phyloP scores from a whole-genome alignment of 1,140 invertebrate species.

The Druon quercuslanigerum region DNA sequence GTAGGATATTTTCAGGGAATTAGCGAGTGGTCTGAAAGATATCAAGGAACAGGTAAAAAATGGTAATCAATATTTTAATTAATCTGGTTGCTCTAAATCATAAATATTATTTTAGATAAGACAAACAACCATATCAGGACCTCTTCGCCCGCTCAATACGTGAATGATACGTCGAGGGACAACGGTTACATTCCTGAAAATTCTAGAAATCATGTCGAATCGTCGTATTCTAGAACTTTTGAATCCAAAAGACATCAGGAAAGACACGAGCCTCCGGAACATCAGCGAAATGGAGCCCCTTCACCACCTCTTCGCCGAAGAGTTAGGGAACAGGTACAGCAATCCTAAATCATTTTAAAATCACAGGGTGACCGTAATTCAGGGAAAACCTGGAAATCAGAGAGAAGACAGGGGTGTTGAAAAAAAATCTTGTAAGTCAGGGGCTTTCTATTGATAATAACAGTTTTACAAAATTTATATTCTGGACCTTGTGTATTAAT shows the following conservation, averaged over 20 bases:
- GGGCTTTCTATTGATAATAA: too few relatives aligned
- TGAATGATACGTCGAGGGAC: conserved; percentile 47
- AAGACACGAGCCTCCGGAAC: conserved; percentile 58
- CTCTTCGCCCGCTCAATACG: conserved; percentile 56
- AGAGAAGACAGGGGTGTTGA: too few relatives aligned
- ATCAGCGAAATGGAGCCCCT: conserved; percentile 71
- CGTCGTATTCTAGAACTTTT: conserved; percentile 58
- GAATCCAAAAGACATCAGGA: conserved; percentile 58
- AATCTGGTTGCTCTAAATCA: conserved; percentile 9
- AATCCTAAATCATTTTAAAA: neutral
- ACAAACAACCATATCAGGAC: conserved; percentile 55
- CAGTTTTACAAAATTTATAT: too few relatives aligned
- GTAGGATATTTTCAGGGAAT: conserved; percentile 82
- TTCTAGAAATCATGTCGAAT: conserved; percentile 57
- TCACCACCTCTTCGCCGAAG: conserved; percentile 72
- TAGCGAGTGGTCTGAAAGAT: conserved; percentile 85
- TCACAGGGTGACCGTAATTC: neutral
- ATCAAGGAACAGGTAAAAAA: conserved; percentile 43
- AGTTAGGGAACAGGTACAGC: conserved; percentile 51
- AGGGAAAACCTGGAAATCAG: too few relatives aligned
- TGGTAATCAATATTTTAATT: neutral
- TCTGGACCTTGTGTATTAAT: too few relatives aligned
- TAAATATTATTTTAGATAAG: conserved; percentile 50
- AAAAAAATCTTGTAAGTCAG: too few relatives aligned
- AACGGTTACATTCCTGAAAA: conserved; percentile 57